Evolutionary conservation across 2,888 invertebrate genomes (phyloP), one percentile per base, ranked within the genome.

Genomic region (Pandemis heparana): DNA sequence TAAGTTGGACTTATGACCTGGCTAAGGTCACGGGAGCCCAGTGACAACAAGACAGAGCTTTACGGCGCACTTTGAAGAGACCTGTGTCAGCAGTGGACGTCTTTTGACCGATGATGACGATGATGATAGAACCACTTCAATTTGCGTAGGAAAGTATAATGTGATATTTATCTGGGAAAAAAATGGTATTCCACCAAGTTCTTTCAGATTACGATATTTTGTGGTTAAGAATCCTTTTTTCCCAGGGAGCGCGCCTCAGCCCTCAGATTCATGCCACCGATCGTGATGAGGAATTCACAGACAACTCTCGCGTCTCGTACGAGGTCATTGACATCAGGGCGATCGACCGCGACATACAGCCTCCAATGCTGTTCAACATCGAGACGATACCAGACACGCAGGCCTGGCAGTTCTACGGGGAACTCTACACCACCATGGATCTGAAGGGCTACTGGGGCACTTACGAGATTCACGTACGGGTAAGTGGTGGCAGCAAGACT

Each of bases 371-470:
- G 5, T 89, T 94, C 81, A 81, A 84, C 66, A 77, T 74, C 23
- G 92, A 95, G 79, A 81, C 85, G 48, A 32, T 46, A 8, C 67
- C 67, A 23, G 43, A 59, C 46, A 59, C 56, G 10, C 39, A 46
- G 41, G 32, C 68, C 51, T 73, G 73, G 73, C 41, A 74, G 70
- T 74, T 60, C 60, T 65, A 60, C 51, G 95, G 93, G 6, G 90
- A 93, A 71, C 85, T 96, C 8, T 85, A 88, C 76, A 91, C 95
- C 0, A 81, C 82, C 0, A 85, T 88, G 79, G 85, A 91, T 75
- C 82, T 96, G 43, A 89, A 84, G 77, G 95, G 95, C 0, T 95
- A 91, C 80, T 96, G 95, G 93, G 96, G 96, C 46, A 91, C 90
- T 1, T 96, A 95, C 83, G 83, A 82, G 12, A 86, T 96, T 68